A percentile compares a stretch with the other conserved stretches of the same genome.
phyloP scores from a whole-genome alignment of 2,888 invertebrate species.

The Frankliniella fusca region DNA sequence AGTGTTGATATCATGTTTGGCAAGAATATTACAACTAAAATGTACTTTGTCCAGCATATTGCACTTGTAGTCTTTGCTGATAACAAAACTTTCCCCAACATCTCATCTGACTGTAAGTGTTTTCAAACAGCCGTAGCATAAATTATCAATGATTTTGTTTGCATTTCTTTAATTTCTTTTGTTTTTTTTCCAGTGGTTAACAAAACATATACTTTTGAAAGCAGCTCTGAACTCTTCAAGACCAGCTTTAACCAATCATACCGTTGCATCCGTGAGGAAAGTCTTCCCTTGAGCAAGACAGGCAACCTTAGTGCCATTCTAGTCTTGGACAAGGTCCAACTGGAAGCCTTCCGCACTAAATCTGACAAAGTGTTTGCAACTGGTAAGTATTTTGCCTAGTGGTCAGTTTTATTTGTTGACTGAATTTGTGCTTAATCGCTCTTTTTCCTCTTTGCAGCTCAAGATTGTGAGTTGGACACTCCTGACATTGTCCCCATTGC shows the following conservation, averaged over 20 bases:
- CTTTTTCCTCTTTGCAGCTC: neutral
- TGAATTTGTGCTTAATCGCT: neutral
- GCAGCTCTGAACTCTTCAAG: neutral
- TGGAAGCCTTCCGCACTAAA: neutral
- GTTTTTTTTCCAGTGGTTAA: neutral
- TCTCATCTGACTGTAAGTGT: neutral
- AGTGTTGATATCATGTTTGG: neutral
- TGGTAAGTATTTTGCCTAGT: neutral
- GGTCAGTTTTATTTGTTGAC: neutral
- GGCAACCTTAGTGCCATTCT: neutral
- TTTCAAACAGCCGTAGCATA: neutral
- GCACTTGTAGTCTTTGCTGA: neutral
- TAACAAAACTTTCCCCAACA: neutral
- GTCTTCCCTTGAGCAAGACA: neutral
- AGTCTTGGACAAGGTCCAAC: neutral
- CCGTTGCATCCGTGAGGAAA: neutral
- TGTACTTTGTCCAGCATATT: neutral
- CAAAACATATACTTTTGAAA: neutral
- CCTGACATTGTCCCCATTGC: constrained; percentile 94
- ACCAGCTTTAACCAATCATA: neutral
- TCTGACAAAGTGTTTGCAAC: neutral
- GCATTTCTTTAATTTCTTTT: neutral
- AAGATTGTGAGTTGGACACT: constrained; percentile 50
- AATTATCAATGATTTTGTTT: neutral
- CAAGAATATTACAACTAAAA: neutral